Percentiles rank a stretch among this genome's conserved stretches.
These are phyloP conservation scores for Urocynchramus pylzowi DNA, from an alignment of 2,113 vertebrate genomes.

Conservation along the genomic window DNA sequence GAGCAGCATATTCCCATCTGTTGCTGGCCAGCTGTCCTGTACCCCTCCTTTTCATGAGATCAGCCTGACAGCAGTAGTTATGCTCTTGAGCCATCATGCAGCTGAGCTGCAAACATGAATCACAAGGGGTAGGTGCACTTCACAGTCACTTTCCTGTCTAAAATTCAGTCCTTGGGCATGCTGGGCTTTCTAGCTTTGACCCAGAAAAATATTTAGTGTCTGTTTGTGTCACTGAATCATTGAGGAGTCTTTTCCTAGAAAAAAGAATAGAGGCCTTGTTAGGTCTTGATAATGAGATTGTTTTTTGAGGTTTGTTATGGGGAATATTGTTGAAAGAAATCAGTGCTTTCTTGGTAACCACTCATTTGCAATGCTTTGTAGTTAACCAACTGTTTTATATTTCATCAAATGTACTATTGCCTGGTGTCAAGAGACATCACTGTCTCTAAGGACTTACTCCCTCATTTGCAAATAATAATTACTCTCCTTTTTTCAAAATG, in stretches of 20 bases:
- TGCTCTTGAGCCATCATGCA: neutral
- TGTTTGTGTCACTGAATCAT: neutral
- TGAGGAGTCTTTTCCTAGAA: neutral
- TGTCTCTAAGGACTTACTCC: neutral
- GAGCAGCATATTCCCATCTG: conserved; percentile 1
- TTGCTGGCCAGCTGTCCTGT: conserved; percentile 7
- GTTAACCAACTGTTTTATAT: neutral
- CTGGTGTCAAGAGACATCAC: neutral
- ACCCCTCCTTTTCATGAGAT: neutral
- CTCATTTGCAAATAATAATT: neutral
- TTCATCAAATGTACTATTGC: neutral
- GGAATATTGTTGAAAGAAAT: neutral
- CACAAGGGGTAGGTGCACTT: neutral
- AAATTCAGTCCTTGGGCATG: neutral
- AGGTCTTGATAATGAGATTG: neutral
- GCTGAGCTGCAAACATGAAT: neutral
- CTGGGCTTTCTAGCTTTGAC: neutral
- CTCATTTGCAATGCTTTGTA: neutral
- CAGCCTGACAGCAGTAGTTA: neutral
- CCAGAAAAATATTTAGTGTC: neutral
- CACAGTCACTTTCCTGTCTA: neutral
- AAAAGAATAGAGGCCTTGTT: neutral
- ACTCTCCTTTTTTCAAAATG: neutral
- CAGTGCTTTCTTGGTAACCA: neutral
- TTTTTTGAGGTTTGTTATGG: neutral